Percentiles rank a stretch among this genome's conserved stretches.
phyloP scores from a whole-genome alignment of 2,797 vertebrate genomes.

The Sebastes steindachneri region DNA sequence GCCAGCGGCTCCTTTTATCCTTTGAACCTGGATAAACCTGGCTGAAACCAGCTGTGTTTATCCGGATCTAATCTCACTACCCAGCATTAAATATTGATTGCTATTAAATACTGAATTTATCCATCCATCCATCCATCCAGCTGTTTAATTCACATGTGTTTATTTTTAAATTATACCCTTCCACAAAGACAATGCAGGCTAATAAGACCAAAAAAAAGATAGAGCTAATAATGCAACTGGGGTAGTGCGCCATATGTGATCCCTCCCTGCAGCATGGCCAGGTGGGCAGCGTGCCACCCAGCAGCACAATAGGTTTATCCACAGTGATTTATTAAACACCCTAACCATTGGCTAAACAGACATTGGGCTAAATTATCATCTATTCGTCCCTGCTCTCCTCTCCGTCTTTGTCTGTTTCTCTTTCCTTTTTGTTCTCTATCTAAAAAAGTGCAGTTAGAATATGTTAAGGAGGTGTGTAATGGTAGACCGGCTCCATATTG shows the following conservation, averaged over 20 bases:
- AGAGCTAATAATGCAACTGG: slow-evolving; percentile 12
- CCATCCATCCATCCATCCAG: not conserved
- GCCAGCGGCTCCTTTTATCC: slow-evolving; percentile 25
- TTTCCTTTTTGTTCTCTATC: not conserved
- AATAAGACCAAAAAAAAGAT: slow-evolving; percentile 6
- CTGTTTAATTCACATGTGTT: not conserved
- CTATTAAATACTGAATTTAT: slow-evolving; percentile 13
- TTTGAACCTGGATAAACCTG: slow-evolving; percentile 39
- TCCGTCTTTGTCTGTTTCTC: not conserved
- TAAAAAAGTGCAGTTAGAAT: not conserved
- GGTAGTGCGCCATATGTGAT: slow-evolving; percentile 51
- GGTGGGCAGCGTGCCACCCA: slow-evolving; percentile 54
- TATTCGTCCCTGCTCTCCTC: not conserved
- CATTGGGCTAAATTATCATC: slow-evolving; percentile 13
- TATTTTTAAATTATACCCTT: not conserved
- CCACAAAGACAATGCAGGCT: slow-evolving; percentile 1
- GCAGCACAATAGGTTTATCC: slow-evolving; percentile 50
- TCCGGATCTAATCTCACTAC: slow-evolving; percentile 29
- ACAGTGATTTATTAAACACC: slow-evolving; percentile 47
- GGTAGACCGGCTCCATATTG: slow-evolving; percentile 27
- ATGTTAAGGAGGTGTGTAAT: slow-evolving; percentile 33
- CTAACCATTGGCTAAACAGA: slow-evolving; percentile 25
- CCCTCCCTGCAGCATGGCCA: slow-evolving; percentile 28
- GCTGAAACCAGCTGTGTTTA: slow-evolving; percentile 33
- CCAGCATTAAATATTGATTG: slow-evolving; percentile 19